phyloP scores from a whole-genome alignment of 2,797 vertebrate species.

The Xerus rutilus region DNA sequence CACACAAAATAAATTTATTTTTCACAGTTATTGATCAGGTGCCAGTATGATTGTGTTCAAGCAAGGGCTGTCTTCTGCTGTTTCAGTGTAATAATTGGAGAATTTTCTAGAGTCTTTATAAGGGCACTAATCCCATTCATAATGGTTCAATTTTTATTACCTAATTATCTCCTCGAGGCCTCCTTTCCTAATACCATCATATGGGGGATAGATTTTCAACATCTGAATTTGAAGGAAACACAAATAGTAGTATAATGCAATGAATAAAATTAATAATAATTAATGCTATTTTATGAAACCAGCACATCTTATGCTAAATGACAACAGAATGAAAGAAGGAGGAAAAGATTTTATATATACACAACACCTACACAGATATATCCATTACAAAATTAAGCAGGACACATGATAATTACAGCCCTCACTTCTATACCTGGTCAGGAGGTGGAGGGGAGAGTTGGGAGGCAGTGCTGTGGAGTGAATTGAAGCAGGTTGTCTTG shows the following conservation, averaged over 20 bases:
- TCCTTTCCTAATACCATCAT: background rate
- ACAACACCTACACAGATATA: background rate
- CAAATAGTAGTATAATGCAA: too few species aligned
- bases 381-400: background rate
- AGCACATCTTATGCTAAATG: background rate
- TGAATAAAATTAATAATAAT: background rate
- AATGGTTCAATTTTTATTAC: background rate
- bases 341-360: background rate
- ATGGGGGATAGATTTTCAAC: background rate
- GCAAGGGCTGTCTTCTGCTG: background rate
- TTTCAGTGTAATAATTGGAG: background rate
- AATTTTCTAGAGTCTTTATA: background rate
- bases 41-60: background rate
- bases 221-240: background rate
- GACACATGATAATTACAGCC: background rate
- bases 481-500: too few species aligned
- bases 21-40: background rate
- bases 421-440: background rate
- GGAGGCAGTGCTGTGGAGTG: too few species aligned
- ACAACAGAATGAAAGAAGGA: background rate
- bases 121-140: background rate
- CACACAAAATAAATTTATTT: background rate
- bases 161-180: background rate
- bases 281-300: background rate
- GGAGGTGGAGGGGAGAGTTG: background rate